Conservation (phyloP, 2,888 invertebrate species). For the Julus scandinavius region DNA sequence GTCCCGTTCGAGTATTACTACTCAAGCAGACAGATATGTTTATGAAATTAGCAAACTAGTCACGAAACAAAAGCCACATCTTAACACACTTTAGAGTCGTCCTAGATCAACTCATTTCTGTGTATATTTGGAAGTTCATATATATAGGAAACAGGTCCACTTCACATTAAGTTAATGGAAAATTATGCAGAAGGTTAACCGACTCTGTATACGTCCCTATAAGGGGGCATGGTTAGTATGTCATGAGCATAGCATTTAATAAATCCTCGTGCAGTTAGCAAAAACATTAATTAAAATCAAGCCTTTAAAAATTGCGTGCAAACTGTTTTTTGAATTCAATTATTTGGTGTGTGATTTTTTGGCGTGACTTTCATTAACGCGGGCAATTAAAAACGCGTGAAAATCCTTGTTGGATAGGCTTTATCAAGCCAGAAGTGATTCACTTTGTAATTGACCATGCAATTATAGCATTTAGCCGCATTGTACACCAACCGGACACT, state of each 20-base stretch:
- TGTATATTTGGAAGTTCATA: not conserved
- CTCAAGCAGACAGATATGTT: not conserved
- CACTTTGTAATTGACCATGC: not conserved
- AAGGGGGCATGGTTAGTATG: constrained; percentile 7
- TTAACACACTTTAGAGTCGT: not conserved
- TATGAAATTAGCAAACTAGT: not conserved
- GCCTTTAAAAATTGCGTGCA: not conserved
- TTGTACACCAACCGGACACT: not conserved
- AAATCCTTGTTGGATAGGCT: not conserved
- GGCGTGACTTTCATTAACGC: not conserved
- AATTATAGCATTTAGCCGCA: not conserved
- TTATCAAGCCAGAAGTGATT: not conserved
- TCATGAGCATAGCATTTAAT: not conserved
- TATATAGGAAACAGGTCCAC: not conserved
- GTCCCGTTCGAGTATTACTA: not conserved
- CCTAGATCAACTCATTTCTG: not conserved
- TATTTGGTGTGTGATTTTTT: not conserved
- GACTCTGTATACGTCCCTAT: not conserved
- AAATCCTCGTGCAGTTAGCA: not conserved
- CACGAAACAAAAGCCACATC: constrained; percentile 18
- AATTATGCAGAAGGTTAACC: not conserved
- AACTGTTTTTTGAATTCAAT: not conserved
- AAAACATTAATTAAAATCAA: not conserved
- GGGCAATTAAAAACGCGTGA: not conserved
- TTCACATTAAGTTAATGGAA: not conserved